Evolutionary conservation across 2,113 vertebrate species (phyloP).

Genomic region (Galbula dea): DNA sequence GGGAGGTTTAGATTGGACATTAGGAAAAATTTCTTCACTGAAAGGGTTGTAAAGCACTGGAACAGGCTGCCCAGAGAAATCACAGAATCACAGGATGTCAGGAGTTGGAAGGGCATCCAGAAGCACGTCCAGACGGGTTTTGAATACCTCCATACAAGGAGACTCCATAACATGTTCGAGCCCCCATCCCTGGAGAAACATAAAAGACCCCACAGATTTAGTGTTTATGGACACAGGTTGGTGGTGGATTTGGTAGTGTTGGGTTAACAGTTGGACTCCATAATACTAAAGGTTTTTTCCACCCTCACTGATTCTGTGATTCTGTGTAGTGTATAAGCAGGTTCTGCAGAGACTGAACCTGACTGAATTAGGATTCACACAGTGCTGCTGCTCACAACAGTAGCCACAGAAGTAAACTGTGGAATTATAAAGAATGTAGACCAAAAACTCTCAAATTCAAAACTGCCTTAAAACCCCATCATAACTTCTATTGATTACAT

Average conservation of each 20-base stretch:
- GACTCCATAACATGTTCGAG: too few relatives aligned
- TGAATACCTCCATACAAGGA: too few relatives aligned
- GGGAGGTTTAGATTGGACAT: neutral
- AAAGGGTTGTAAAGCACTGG: neutral
- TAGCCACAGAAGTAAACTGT: neutral
- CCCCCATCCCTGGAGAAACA: neutral
- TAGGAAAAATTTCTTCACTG: neutral
- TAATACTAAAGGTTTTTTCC: neutral
- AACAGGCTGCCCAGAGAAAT: neutral
- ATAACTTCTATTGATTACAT: neutral
- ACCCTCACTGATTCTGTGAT: neutral
- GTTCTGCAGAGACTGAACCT: neutral
- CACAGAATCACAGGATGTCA: too few relatives aligned
- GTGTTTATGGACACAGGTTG: neutral
- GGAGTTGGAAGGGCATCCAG: too few relatives aligned
- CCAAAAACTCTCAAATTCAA: neutral
- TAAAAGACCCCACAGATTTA: accelerated
- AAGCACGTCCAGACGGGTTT: too few relatives aligned
- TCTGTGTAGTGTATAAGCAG: neutral
- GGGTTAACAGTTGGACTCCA: accelerated
- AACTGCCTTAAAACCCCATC: neutral
- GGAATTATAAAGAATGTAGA: neutral
- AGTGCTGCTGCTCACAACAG: neutral
- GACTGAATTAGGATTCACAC: neutral
- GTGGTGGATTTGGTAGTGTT: neutral